phyloP scores from a whole-genome alignment of 2,888 invertebrate genomes.

The Hyposoter dolosus region DNA sequence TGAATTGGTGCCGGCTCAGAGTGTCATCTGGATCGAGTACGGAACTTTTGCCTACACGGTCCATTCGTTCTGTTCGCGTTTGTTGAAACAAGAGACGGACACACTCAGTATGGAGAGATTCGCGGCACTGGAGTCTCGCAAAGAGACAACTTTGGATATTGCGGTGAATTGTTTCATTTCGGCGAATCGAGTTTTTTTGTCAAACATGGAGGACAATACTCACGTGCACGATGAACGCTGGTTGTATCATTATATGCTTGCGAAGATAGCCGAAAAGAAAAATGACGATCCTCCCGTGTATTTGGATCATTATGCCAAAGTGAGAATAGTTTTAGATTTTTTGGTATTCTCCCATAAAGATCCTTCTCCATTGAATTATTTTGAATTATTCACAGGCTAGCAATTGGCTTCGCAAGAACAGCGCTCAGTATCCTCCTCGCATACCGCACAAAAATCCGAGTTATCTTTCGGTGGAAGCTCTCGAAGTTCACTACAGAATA shows the following conservation, averaged over 20 bases:
- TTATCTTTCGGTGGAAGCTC: conserved; percentile 93
- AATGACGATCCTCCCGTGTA: conserved; percentile 90
- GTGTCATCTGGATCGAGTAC: conserved; percentile 95
- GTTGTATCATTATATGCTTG: conserved; percentile 98
- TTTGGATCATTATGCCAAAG: conserved; percentile 92
- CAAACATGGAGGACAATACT: conserved; percentile 86
- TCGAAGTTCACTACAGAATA: conserved; percentile 94
- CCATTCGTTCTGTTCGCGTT: conserved; percentile 95
- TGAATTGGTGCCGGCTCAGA: conserved; percentile 90
- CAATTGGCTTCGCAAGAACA: conserved; percentile 91
- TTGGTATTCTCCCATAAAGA: not conserved
- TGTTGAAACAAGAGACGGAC: conserved; percentile 92
- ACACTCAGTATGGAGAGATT: conserved; percentile 91
- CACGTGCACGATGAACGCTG: conserved; percentile 93
- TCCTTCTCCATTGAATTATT: not conserved
- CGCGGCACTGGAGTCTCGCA: conserved; percentile 90
- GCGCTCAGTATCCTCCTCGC: conserved; percentile 94
- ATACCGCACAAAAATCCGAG: conserved; percentile 94
- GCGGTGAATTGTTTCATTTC: conserved; percentile 92
- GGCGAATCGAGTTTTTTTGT: conserved; percentile 88
- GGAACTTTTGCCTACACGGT: conserved; percentile 96
- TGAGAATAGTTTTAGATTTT: conserved; percentile 73
- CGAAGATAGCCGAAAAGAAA: conserved; percentile 96
- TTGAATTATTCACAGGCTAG: conserved; percentile 87
- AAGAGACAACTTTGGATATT: conserved; percentile 92